phyloP scores from a whole-genome alignment of 1,140 invertebrate genomes.

The Achatina immaculata region DNA sequence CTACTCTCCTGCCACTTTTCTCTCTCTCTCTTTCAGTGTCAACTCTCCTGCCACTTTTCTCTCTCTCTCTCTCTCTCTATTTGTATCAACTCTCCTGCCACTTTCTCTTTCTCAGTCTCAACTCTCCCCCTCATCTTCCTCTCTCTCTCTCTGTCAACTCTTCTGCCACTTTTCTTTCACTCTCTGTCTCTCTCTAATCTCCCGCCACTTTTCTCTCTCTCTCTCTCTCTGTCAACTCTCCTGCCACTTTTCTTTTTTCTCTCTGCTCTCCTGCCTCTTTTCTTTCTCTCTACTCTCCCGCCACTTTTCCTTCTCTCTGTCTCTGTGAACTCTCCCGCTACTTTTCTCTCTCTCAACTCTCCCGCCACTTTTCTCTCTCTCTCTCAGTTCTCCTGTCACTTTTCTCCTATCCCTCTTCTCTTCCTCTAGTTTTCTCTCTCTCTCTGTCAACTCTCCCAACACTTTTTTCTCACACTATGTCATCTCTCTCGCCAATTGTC shows the following conservation, averaged over 20 bases:
- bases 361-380: not conserved
- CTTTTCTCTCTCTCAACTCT: not conserved
- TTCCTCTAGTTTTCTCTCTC: not conserved
- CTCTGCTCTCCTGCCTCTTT: not conserved
- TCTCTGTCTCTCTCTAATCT: constrained; percentile 2
- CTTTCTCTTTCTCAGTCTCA: not conserved
- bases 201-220: not conserved
- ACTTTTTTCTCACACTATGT: too few species aligned
- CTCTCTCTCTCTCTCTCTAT: constrained; percentile 3
- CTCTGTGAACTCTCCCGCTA: not conserved
- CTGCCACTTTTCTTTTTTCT: not conserved
- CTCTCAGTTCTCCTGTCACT: not conserved
- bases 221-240: not conserved
- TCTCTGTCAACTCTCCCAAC: not conserved
- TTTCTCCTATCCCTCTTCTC: constrained; percentile 4
- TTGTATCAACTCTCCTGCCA: not conserved
- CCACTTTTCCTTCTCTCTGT: not conserved
- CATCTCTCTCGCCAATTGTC: too few species aligned
- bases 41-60: not conserved
- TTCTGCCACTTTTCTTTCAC: not conserved
- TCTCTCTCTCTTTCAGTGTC: not conserved
- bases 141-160: not conserved
- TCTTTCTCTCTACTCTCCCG: not conserved
- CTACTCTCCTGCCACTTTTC: not conserved
- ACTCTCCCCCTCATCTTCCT: not conserved